These are phyloP conservation scores for Coccyzus lansbergi DNA, from an alignment of 2,797 vertebrate species.

Conservation along the genomic window DNA sequence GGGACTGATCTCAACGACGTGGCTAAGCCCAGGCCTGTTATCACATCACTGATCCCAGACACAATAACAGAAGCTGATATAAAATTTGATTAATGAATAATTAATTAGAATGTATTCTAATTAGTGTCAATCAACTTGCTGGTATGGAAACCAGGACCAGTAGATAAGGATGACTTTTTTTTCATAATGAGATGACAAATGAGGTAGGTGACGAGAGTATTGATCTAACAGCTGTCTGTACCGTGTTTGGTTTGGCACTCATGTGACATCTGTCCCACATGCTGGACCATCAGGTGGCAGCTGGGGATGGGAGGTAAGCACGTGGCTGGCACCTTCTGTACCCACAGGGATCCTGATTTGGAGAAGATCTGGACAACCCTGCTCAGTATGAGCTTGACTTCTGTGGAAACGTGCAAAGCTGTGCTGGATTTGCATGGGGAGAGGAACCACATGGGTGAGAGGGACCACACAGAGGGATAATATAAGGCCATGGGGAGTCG, in stretches of 20 bases:
- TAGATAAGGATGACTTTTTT: not conserved
- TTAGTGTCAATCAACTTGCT: slow-evolving; percentile 9
- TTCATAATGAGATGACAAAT: not conserved
- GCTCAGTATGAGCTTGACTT: accelerated
- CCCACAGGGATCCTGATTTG: accelerated
- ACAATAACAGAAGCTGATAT: not conserved
- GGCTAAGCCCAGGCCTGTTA: not conserved
- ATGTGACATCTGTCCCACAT: not conserved
- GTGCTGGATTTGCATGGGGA: accelerated
- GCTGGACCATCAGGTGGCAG: no score
- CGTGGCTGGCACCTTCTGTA: not conserved
- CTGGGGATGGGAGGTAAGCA: accelerated
- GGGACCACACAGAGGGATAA: not conserved
- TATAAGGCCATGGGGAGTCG: not conserved
- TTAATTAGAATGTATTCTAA: slow-evolving; percentile 17
- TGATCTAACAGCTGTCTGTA: accelerated
- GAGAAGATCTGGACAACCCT: no score
- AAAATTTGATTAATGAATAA: not conserved
- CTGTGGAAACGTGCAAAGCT: not conserved
- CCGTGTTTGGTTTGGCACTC: not conserved
- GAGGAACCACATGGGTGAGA: not conserved
- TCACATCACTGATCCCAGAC: not conserved
- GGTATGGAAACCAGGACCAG: not conserved
- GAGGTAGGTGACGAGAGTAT: not conserved
- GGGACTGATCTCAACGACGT: accelerated